A percentile compares a stretch with the other conserved stretches of the same genome.
Evolutionary conservation across 1,140 invertebrate species (phyloP).

Genomic region (Ptiloglossa arizonensis): DNA sequence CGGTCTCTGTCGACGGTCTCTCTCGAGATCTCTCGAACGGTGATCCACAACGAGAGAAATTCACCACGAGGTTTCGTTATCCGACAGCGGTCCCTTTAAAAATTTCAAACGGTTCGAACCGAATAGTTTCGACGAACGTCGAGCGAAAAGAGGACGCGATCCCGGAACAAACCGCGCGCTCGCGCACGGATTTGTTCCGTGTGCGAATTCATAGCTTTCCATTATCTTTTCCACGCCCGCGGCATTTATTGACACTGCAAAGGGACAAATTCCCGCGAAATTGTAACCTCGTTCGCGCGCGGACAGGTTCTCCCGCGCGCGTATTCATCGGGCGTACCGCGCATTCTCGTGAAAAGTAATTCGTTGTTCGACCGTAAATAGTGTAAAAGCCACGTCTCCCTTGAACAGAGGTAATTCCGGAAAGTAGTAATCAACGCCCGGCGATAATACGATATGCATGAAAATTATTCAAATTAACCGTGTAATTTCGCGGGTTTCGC

Average conservation of each 20-base stretch:
- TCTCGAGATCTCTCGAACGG: too few relatives aligned
- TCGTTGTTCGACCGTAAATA: conserved; percentile 18
- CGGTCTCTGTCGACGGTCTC: too few relatives aligned
- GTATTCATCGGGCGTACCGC: neutral
- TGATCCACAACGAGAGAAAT: too few relatives aligned
- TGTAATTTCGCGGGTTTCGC: neutral
- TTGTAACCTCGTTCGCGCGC: neutral
- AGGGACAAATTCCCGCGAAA: neutral
- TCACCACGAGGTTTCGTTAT: too few relatives aligned
- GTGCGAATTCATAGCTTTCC: conserved; percentile 6
- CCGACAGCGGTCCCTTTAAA: neutral
- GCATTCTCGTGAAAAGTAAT: neutral
- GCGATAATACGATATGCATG: conserved; percentile 9
- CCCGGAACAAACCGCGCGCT: neutral
- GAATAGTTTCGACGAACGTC: neutral
- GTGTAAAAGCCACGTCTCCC: neutral
- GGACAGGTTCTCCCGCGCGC: too few relatives aligned
- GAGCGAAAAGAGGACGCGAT: neutral
- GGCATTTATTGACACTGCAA: conserved; percentile 2
- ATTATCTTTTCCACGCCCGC: neutral
- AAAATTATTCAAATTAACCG: conserved; percentile 30
- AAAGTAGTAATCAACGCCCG: neutral
- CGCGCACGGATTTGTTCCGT: neutral
- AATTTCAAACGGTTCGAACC: conserved; percentile 16
- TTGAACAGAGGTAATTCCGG: neutral